Evolutionary conservation across 2,113 vertebrate genomes (phyloP), one percentile per base, ranked within the genome.

Genomic region (Suncus etruscus): DNA sequence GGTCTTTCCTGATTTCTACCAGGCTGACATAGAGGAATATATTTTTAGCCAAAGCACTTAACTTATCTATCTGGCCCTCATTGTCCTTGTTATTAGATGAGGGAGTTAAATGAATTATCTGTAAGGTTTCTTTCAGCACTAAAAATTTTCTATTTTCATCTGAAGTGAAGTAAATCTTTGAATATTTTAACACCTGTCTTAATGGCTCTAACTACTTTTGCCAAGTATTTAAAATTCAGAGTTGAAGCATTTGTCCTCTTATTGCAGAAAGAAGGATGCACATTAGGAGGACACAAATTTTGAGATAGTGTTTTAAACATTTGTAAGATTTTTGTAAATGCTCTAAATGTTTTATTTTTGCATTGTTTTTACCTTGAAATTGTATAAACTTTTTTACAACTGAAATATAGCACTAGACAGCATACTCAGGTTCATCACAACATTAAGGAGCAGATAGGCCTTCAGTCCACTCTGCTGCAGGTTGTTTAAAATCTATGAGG

Each of bases 261-360:
- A 90, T 95, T 95, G 87, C 97, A 98, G 97, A 97, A 97, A 94
- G 92, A 96, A 98, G 96, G 94, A 96, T 95, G 86, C 91, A 63
- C 89, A 95, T 29, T 96, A 87, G 86, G 73, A 69, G 86, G 94
- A 97, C 93, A 90, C 94, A 86, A 68, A 69, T 97, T 96, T 94
- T 4, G 92, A 97, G 93, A 95, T 96, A 97, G 95, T 97, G 96
- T 97, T 97, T 96, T 95, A 94, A 97, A 96, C 97, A 97, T 97
- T 97, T 98, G 96, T 98, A 98, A 98, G 94, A 97, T 97, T 98
- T 95, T 97, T 98, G 98, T 98, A 98, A 98, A 98, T 98, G 97
- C 96, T 97, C 97, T 97, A 98, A 97, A 98, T 98, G 97, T 96
- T 98, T 98, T 97, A 98, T 98, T 98, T 98, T 98, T 98, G 93